Evolutionary conservation across 2,888 invertebrate species (phyloP), one percentile per base, ranked within the genome.

Genomic region (Philopedon plagiatum): DNA sequence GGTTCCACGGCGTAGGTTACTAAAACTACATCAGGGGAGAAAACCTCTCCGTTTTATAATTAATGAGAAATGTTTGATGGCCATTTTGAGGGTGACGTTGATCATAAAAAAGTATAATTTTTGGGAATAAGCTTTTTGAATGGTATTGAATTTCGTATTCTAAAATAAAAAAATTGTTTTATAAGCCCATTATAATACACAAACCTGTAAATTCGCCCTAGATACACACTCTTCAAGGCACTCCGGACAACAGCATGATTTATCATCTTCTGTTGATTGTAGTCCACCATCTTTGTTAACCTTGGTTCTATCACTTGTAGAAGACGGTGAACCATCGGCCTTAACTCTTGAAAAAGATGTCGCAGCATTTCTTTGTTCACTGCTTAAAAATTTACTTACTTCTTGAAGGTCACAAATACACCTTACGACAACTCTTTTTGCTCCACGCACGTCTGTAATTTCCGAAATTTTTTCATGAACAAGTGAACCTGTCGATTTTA

Each of bases 361-460:
- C 11, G 46, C 21, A 15, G 49, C 63, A 26, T 66, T 70, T 32
- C 63, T 66, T 5, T 44, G 32, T 5, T 73, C 71, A 18, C 37
- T 72, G 29, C 71, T 73, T 19, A 78, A 71, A 60, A 73, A 79
- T 15, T 74, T 51, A 32, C 72, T 76, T 7, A 79, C 76, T 66
- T 73, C 78, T 60, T 76, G 72, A 18, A 79, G 65, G 61, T 78
- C 78, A 5, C 74, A 68, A 11, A 79, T 73, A 58, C 79, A 79
- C 19, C 73, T 73, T 1, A 78, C 71, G n/a, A 79, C 74, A 18
- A 79, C 74, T 29, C 76, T 74, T 68, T 71, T 72, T 23, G 78
- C 79, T 15, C 76, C 76, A 11, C 65, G 71, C 0, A 75, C 75
- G 54, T 78, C 75, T 7, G 74, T 77, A 8, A 78, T 74, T 74